phyloP scores from a whole-genome alignment of 2,888 invertebrate genomes.

The Pollenia labialis region DNA sequence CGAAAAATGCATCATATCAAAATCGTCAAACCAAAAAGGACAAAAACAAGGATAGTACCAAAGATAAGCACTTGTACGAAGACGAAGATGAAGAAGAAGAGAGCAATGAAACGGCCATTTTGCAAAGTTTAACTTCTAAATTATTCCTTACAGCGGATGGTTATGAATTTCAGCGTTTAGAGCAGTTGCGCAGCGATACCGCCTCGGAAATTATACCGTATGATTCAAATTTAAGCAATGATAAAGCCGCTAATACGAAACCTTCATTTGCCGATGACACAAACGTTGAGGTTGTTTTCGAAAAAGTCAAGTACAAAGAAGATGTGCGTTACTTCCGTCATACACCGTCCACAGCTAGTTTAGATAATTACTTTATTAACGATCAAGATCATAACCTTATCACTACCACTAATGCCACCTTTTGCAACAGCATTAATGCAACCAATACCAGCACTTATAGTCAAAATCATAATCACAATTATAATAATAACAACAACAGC shows the following conservation, averaged over 20 bases:
- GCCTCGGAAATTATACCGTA: slow-evolving; percentile 74
- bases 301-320: slow-evolving; percentile 81
- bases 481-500: slow-evolving; percentile 64
- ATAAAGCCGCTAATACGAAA: not conserved
- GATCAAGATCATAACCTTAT: slow-evolving; percentile 62
- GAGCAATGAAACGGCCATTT: slow-evolving; percentile 74
- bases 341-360: slow-evolving; percentile 82
- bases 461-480: slow-evolving; percentile 32
- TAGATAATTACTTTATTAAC: slow-evolving; percentile 76
- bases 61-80: slow-evolving; percentile 46
- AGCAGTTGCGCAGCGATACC: slow-evolving; percentile 74
- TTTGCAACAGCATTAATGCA: slow-evolving; percentile 24
- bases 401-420: slow-evolving; percentile 48
- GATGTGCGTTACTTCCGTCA: slow-evolving; percentile 82
- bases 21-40: slow-evolving; percentile 56
- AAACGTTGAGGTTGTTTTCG: slow-evolving; percentile 78
- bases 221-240: slow-evolving; percentile 57
- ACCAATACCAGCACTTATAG: slow-evolving; percentile 35
- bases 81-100: slow-evolving; percentile 79
- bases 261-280: slow-evolving; percentile 51
- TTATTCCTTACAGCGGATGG: slow-evolving; percentile 75
- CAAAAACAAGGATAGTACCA: slow-evolving; percentile 48
- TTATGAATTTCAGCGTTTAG: slow-evolving; percentile 75
- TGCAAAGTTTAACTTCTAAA: slow-evolving; percentile 74
- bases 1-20: slow-evolving; percentile 45